Conservation (phyloP, 37 sponge, comb jelly and placozoan genomes). For the Chondrosia reniformis region DNA sequence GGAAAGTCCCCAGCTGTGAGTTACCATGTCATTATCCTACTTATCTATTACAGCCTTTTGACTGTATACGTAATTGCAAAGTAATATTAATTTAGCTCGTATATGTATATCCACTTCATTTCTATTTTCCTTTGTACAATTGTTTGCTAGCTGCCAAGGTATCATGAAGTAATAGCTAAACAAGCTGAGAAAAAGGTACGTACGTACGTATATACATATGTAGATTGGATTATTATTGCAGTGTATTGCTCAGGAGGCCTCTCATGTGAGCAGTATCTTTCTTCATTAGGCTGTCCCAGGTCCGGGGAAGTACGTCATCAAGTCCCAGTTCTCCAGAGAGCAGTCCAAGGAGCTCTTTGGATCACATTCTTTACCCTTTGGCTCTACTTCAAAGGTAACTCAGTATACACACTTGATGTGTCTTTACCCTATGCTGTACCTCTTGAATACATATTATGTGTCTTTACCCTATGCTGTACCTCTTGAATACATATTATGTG, state of each 20-base stretch:
- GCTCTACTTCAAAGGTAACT: conserved; percentile 52
- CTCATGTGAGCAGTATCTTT: not conserved
- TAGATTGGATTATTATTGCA: not conserved
- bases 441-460: too few species aligned
- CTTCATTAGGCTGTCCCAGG: conserved; percentile 78
- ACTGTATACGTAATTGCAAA: too few species aligned
- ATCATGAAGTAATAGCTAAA: conserved; percentile 71
- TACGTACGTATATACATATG: conserved; percentile 9
- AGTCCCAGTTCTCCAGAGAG: conserved; percentile 56
- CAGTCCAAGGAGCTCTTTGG: conserved; percentile 25
- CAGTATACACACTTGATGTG: too few species aligned
- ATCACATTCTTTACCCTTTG: conserved; percentile 68
- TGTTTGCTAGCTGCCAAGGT: conserved; percentile 62
- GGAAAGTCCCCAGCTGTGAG: too few species aligned
- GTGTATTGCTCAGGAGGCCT: not conserved
- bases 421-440: too few species aligned
- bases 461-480: too few species aligned
- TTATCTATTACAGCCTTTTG: too few species aligned
- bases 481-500: too few species aligned
- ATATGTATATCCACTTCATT: not conserved
- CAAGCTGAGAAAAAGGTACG: conserved; percentile 72
- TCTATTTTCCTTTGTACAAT: not conserved
- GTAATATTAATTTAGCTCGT: too few species aligned
- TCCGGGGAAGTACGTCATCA: conserved; percentile 83
- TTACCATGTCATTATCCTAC: too few species aligned